These are phyloP conservation scores for Propithecus perrieri DNA, from an alignment of 2,797 vertebrate genomes.

Conservation along the genomic window DNA sequence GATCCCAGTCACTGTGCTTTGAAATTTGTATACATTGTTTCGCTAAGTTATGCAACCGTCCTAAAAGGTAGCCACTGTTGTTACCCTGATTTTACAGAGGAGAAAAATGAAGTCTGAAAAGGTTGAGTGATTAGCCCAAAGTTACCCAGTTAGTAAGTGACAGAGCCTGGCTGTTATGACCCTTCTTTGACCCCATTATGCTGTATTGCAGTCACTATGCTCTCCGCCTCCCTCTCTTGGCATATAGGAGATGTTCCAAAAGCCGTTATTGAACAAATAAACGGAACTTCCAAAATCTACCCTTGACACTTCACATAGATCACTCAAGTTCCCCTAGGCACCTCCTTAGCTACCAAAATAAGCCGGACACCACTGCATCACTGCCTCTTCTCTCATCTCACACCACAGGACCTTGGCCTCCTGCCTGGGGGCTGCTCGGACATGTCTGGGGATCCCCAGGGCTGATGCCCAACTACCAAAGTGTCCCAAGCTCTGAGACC, in stretches of 20 bases:
- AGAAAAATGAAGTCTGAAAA: not conserved
- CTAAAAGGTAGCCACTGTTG: not conserved
- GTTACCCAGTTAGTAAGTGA: not conserved
- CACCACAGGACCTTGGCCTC: rapidly evolving
- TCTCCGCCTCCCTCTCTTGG: not conserved
- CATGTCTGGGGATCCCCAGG: not conserved
- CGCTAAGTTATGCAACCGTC: not conserved
- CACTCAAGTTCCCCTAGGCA: not conserved
- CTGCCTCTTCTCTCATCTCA: not conserved
- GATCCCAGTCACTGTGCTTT: not conserved
- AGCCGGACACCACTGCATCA: not conserved
- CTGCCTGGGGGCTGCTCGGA: not conserved
- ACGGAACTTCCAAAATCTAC: not conserved
- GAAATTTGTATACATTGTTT: not conserved
- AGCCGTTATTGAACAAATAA: not conserved
- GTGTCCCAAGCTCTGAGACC: not conserved
- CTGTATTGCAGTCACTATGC: not conserved
- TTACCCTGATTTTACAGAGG: not conserved
- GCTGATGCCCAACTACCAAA: no score
- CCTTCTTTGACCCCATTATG: no score
- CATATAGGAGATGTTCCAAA: not conserved
- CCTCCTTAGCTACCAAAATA: not conserved
- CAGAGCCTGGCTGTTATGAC: not conserved
- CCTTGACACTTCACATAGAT: no score
- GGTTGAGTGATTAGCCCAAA: not conserved